Evolutionary conservation across 2,113 vertebrate genomes (phyloP), one percentile per base, ranked within the genome.

Genomic region (Sciurus niger): DNA sequence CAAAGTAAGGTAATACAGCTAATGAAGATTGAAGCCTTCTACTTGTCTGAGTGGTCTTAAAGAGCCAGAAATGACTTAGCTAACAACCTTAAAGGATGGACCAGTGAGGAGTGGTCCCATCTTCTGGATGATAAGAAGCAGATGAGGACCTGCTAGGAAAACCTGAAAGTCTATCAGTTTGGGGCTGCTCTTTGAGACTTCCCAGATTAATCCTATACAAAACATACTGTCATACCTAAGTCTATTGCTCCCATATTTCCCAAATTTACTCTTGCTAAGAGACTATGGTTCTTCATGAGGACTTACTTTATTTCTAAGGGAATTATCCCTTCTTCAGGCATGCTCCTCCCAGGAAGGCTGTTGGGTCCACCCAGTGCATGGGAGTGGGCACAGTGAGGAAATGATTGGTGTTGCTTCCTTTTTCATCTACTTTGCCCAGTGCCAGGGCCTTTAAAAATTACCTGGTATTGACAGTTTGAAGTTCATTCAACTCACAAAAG

Each of bases 1-100:
- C 30, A 90, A 96, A 63, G 37, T 76, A 94, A 95, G 72, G 48
- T 63, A 72, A 74, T 55, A 55, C 17, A 91, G 2, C 25, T 89
- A 67, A 48, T 72, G 60, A 89, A 78, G 53, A 80, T 65, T 72
- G 25, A 91, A 78, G 37, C 46, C 40, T 16, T 92, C 48, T 63
- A 25, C 37, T 76, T 67, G 14, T 70, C 72, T 88, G 37, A n/a
- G 8, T 79, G 18, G 70, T 86, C 13, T 93, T 80, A 76, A 89
- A 58, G 37, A 85, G 3, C 34, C 14, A 80, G 8, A 25, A 77
- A 43, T 63, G 22, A 6, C 43, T 37, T 77, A 70, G 48, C 67
- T 77, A 63, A 14, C 60, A 84, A 77, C 51, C 43, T 48, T 32
- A 48, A 63, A 51, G 84, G 24, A 51, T 55, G 40, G 30, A 9